Base-by-base conservation (phyloP, 2,797 vertebrate species). In the Parauchenoglanis ngamensis region DNA sequence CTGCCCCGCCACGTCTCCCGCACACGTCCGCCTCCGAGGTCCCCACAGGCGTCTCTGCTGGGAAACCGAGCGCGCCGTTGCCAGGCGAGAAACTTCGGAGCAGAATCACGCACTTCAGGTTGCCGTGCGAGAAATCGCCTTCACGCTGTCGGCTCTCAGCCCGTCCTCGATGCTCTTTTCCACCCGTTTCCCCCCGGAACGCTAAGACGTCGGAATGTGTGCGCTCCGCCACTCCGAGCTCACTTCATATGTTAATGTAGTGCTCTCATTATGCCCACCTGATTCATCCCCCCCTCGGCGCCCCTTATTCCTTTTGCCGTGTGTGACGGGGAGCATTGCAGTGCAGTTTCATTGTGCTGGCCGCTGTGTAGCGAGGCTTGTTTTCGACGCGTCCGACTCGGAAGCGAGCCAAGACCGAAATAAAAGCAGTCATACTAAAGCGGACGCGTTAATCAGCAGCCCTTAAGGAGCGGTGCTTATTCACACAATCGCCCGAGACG, bases 211-310 rank as follows among this genome's bases (percentile, higher is more conserved):
- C 13, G 12, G 65, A 63, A 46, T 84, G 85, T 49, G 68, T 73
- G 85, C 78, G 85, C 87, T 82, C 46, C 35, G 52, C 72, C 76
- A 15, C 76, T 52, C 63, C 54, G 56, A 86, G 87, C 40, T 83
- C 61, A 68, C 83, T 89, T 89, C 81, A 89, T 88, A 90, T 90
- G 88, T 76, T 92, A 89, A 90, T 90, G 85, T 78, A 76, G 85
- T 40, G 82, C 84, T 85, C 54, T 87, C 19, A 84, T 90, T 89
- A 75, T 84, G 49, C 44, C 57, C 46, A 54, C 7, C 72, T 78
- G 35, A 23, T 78, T 19, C 28, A 56, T 56, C 10, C 10, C 17
- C 21, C 35, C 52, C 46, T n/a, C 49, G 5, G 65, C 31, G 3
- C 0, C 46, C 12, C 0, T 68, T 21, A 35, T 83, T 52, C 73